phyloP scores from a whole-genome alignment of 2,888 invertebrate genomes.

The Bugulina stolonifera region DNA sequence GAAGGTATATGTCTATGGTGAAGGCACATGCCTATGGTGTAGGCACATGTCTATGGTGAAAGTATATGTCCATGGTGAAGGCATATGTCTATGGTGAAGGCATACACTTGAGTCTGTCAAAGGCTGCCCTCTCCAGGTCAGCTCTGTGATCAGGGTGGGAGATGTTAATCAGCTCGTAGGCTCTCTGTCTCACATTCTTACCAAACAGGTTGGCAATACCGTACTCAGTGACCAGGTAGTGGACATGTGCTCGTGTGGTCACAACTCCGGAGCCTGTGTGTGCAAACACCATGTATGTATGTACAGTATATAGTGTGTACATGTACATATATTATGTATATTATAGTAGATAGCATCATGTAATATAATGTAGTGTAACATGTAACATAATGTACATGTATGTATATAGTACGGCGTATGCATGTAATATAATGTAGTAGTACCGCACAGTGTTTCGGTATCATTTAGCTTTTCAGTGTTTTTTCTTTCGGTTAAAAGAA shows the following conservation, averaged over 20 bases:
- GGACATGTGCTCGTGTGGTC: slow-evolving; percentile 81
- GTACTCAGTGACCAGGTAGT: slow-evolving; percentile 87
- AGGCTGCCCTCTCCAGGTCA: slow-evolving; percentile 76
- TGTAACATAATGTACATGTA: too few species aligned
- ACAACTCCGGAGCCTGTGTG: slow-evolving; percentile 88
- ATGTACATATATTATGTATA: not conserved
- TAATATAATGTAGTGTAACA: not conserved
- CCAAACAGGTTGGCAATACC: slow-evolving; percentile 86
- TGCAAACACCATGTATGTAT: too few species aligned
- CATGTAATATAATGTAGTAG: too few species aligned
- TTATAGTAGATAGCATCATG: not conserved
- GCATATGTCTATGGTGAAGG: slow-evolving; percentile 43
- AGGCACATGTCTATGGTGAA: too few species aligned
- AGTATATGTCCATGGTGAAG: not conserved
- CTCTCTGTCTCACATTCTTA: slow-evolving; percentile 79
- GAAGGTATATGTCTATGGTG: too few species aligned
- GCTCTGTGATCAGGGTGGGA: slow-evolving; percentile 80
- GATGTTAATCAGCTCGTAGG: slow-evolving; percentile 78
- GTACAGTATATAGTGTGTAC: too few species aligned
- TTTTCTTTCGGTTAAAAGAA: too few species aligned
- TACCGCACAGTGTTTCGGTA: too few species aligned
- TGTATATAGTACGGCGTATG: too few species aligned
- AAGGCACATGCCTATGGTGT: too few species aligned
- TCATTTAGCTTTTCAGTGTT: too few species aligned
- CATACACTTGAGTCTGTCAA: slow-evolving; percentile 61